Conservation (phyloP, 2,113 vertebrate species). For the Pelusios castaneus region DNA sequence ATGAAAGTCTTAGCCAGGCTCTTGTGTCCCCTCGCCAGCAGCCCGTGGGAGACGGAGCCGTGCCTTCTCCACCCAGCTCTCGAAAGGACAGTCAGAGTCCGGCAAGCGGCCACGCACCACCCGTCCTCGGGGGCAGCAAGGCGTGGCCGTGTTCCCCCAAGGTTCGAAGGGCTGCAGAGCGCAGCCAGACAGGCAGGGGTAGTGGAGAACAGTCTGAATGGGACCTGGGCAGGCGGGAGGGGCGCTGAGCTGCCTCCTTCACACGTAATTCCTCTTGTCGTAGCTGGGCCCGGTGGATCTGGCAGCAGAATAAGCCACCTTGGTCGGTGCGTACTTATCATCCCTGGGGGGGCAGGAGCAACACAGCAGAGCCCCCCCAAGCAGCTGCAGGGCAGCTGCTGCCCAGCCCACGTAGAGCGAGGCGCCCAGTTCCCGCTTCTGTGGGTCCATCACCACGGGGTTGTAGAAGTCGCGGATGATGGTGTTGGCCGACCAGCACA, state of each 20-base stretch:
- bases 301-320: constrained; percentile 85
- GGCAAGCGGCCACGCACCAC: not conserved
- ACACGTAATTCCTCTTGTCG: constrained; percentile 93
- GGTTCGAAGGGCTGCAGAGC: not conserved
- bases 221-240: not conserved
- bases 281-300: constrained; percentile 82
- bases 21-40: not conserved
- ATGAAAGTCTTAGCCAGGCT: not conserved
- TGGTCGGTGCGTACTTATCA: constrained; percentile 80
- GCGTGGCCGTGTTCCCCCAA: not conserved
- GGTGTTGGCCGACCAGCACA: constrained; percentile 89
- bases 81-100: not conserved
- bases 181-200: not conserved
- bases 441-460: constrained; percentile 78
- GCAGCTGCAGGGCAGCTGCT: constrained; percentile 81
- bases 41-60: not conserved
- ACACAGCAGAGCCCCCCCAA: constrained; percentile 90
- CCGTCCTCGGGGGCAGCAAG: not conserved
- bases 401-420: constrained; percentile 94
- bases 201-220: not conserved
- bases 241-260: constrained; percentile 43
- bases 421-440: constrained; percentile 88
- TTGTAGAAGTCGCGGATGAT: constrained; percentile 92
- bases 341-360: constrained; percentile 91
- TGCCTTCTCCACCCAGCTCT: not conserved